Conservation (phyloP, 2,797 vertebrate species). For the Anguilla anguilla region DNA sequence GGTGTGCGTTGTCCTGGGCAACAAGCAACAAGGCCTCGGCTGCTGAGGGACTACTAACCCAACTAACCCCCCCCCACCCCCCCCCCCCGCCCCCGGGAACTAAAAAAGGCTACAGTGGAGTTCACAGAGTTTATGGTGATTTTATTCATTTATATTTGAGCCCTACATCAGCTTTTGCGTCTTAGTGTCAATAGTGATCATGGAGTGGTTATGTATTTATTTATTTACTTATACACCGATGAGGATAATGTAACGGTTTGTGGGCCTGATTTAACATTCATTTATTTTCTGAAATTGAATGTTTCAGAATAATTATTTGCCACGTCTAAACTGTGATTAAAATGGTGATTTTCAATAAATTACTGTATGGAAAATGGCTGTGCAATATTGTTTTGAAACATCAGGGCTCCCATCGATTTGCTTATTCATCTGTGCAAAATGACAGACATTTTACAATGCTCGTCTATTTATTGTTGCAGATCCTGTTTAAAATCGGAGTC, state of each 20-base stretch:
- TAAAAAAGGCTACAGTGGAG: too few relatives aligned
- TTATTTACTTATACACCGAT: too few relatives aligned
- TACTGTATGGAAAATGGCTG: not conserved
- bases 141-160: too few relatives aligned
- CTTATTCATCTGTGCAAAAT: not conserved
- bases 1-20: constrained; percentile 61
- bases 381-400: not conserved
- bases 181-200: too few relatives aligned
- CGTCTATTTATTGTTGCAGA: not conserved
- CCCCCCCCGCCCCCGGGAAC: not conserved
- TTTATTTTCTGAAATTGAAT: not conserved
- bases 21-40: constrained; percentile 45
- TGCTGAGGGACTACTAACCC: constrained; percentile 24
- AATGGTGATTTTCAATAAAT: constrained; percentile 16
- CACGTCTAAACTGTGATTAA: not conserved
- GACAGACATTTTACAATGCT: not conserved
- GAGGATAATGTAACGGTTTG: too few relatives aligned
- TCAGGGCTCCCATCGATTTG: not conserved
- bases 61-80: constrained; percentile 26
- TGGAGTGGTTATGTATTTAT: too few relatives aligned
- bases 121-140: too few relatives aligned
- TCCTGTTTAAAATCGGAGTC: not conserved
- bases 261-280: too few relatives aligned
- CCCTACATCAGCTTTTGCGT: too few relatives aligned
- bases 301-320: not conserved